Evolutionary conservation across 2,113 vertebrate genomes (phyloP).

Genomic region (Piaya cayana): DNA sequence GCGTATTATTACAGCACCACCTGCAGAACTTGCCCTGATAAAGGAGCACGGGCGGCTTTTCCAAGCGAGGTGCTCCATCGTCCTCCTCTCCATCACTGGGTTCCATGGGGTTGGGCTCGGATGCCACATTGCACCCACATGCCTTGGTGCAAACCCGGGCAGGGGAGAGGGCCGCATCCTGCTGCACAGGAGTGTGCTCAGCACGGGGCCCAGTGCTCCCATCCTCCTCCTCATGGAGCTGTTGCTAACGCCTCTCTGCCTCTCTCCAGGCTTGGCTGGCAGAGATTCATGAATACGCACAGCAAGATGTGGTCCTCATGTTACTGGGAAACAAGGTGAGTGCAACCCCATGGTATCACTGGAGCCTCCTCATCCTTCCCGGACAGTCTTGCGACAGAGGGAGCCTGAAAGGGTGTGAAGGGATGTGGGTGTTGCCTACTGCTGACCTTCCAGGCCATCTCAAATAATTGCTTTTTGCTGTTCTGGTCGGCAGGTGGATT

Average conservation of each 20-base stretch:
- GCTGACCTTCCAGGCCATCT: neutral
- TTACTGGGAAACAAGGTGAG: slow-evolving; percentile 94
- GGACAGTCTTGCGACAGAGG: fast-evolving
- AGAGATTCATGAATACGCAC: slow-evolving; percentile 91
- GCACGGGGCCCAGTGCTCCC: neutral
- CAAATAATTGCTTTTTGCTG: neutral
- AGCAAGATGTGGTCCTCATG: slow-evolving; percentile 91
- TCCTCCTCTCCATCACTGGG: neutral
- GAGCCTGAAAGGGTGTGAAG: neutral
- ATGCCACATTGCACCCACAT: neutral
- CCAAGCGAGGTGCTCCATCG: fast-evolving
- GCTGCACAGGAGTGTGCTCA: fast-evolving
- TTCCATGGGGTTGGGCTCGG: fast-evolving
- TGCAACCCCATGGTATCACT: neutral
- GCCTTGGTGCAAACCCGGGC: neutral
- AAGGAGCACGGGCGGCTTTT: neutral
- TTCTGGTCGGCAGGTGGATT: slow-evolving; percentile 81
- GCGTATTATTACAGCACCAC: neutral
- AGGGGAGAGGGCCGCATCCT: neutral
- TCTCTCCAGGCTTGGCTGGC: slow-evolving; percentile 88
- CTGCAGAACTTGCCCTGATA: neutral
- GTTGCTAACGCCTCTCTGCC: neutral
- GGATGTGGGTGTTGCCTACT: neutral
- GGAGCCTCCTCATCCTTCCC: neutral
- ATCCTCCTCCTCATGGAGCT: neutral